Evolutionary conservation across 1,140 invertebrate species (phyloP).

Genomic region (Eurosta solidaginis): DNA sequence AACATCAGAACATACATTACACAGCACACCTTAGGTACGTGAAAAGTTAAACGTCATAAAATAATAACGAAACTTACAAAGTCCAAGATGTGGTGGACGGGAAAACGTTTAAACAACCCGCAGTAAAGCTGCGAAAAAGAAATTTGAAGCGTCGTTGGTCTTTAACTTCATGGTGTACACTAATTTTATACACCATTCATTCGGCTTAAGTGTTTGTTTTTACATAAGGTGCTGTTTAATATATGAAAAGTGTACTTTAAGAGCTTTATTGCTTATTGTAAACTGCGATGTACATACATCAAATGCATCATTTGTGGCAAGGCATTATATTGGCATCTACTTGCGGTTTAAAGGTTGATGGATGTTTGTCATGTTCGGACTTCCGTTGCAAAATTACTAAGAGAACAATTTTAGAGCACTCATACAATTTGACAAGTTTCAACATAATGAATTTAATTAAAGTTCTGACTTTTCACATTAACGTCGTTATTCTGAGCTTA

Average conservation of each 20-base stretch:
- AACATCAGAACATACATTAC: too few species aligned
- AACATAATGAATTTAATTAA: too few species aligned
- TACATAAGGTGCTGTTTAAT: background rate
- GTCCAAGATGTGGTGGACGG: background rate
- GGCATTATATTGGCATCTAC: background rate
- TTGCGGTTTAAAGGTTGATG: background rate
- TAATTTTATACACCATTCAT: background rate
- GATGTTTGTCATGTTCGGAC: slow-evolving; percentile 42
- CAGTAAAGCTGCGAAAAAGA: background rate
- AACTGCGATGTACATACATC: background rate
- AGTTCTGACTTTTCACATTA: too few species aligned
- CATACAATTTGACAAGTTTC: too few species aligned
- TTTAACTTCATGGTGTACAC: background rate
- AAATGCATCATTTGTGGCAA: background rate
- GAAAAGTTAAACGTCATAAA: background rate
- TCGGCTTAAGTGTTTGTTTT: background rate
- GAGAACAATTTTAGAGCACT: slow-evolving; percentile 31
- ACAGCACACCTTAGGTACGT: too few species aligned
- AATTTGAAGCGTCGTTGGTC: background rate
- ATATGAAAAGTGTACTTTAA: background rate
- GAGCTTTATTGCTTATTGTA: background rate
- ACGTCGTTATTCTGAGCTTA: too few species aligned
- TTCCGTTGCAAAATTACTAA: slow-evolving; percentile 45
- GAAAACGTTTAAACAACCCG: background rate
- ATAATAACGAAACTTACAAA: background rate